Percentiles rank a stretch among this genome's conserved stretches.
Conservation (phyloP, 2,888 invertebrate genomes). For the Pycnomerus fuliginosus region DNA sequence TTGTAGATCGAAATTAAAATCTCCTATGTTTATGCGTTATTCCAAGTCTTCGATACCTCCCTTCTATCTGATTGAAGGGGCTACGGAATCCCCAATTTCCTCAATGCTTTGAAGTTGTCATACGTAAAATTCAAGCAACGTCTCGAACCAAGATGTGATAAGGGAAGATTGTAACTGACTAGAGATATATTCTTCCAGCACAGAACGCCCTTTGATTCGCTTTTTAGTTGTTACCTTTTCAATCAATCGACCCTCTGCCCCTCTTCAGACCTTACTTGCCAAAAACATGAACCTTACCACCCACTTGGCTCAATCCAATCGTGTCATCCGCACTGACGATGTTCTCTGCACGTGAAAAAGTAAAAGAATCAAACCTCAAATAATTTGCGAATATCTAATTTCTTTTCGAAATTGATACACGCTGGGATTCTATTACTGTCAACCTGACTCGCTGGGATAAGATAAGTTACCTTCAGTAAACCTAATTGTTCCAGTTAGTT, state of each 20-base stretch:
- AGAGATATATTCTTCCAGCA: constrained; percentile 24
- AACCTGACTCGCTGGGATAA: too few relatives aligned
- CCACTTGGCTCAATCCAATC: constrained; percentile 15
- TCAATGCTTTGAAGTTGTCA: constrained; percentile 33
- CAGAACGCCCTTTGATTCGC: constrained; percentile 24
- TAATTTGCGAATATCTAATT: too few relatives aligned
- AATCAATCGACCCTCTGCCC: constrained; percentile 14
- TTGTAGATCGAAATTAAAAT: constrained; percentile 36
- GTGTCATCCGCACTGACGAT: constrained; percentile 19
- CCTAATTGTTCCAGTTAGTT: too few relatives aligned
- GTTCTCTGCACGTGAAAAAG: too few relatives aligned
- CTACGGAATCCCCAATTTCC: constrained; percentile 30
- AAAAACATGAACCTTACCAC: constrained; percentile 19
- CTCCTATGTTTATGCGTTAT: constrained; percentile 29
- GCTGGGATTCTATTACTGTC: too few relatives aligned
- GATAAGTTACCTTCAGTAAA: too few relatives aligned
- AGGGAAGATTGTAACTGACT: constrained; percentile 27
- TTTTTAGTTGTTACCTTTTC: constrained; percentile 26
- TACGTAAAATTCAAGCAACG: constrained; percentile 32
- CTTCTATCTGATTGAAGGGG: constrained; percentile 31
- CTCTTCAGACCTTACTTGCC: constrained; percentile 15
- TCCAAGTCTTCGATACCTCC: constrained; percentile 25
- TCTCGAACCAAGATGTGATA: constrained; percentile 27
- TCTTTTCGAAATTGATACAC: too few relatives aligned
- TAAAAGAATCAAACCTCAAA: too few relatives aligned